Percentiles rank a stretch among this genome's conserved stretches.
These are phyloP conservation scores for Caenorhabditis sp. DNA, from an alignment of 2,888 invertebrate genomes.

Conservation along the genomic window DNA sequence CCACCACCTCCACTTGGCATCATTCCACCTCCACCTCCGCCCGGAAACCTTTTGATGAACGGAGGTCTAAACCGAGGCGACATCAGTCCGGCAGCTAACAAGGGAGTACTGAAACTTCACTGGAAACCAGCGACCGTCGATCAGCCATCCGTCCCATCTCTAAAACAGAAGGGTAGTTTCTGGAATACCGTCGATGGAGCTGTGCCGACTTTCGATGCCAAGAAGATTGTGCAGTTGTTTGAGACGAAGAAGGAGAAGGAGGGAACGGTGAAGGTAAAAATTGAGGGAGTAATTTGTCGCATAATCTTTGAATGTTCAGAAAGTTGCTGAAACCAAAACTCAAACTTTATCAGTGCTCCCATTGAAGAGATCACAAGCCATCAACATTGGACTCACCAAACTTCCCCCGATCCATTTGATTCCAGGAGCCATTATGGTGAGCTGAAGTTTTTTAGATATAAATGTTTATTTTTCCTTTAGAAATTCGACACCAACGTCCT, in stretches of 20 bases:
- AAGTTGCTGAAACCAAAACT: slow-evolving; percentile 86
- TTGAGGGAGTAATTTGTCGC: background rate
- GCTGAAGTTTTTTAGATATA: no score
- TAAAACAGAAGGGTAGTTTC: slow-evolving; percentile 85
- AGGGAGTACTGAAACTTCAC: slow-evolving; percentile 91
- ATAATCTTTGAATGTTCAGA: slow-evolving; percentile 17
- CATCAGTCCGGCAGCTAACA: slow-evolving; percentile 70
- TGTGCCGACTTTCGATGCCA: slow-evolving; percentile 90
- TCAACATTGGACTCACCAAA: slow-evolving; percentile 99
- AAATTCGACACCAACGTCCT: slow-evolving; percentile 99
- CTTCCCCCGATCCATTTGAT: slow-evolving; percentile 97
- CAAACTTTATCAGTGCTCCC: slow-evolving; percentile 93
- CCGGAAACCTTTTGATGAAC: slow-evolving; percentile 82
- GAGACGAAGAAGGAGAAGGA: slow-evolving; percentile 93
- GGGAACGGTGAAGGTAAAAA: slow-evolving; percentile 73
- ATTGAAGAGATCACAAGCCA: slow-evolving; percentile 97
- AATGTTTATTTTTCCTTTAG: slow-evolving; percentile 86
- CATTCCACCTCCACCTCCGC: slow-evolving; percentile 78
- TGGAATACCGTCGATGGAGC: slow-evolving; percentile 91
- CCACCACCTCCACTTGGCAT: slow-evolving; percentile 82
- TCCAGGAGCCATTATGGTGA: slow-evolving; percentile 89
- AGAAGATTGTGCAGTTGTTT: slow-evolving; percentile 95
- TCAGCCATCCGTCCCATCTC: slow-evolving; percentile 76
- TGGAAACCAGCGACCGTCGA: slow-evolving; percentile 90
- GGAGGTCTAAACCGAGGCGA: slow-evolving; percentile 74